Base-by-base conservation (phyloP, 2,113 vertebrate species). In the Podiceps cristatus region DNA sequence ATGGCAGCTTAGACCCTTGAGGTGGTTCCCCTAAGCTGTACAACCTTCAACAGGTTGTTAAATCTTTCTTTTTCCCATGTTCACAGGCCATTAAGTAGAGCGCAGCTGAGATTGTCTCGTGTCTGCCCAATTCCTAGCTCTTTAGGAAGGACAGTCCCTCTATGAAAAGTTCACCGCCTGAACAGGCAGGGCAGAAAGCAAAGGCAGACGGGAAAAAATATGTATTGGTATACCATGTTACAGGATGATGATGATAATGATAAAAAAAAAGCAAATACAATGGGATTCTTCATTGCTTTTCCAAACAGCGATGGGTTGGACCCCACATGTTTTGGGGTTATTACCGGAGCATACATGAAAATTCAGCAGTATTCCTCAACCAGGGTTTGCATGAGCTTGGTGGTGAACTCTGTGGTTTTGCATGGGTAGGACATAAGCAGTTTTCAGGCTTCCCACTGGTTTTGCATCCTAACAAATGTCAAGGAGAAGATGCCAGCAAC, bases 171-270 rank as follows among this genome's bases (percentile, higher is more conserved):
- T 76, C 59, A 82, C 27, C 69, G 9, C 6, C 19, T 31, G 42
- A 69, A 18, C 24, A 68, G 37, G 2, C 16, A 86, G 27, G n/a
- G 23, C 2, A 62, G 45, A 73, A 91, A 49, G 35, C 50, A 89
- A 69, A 42, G 1, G 19, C 23, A 88, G 62, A 27, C 1, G 53
- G 11, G 28, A 17, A 52, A 80, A 76, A 40, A 31, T 22, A 47
- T 1, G 1, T 28, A 3, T 49, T 53, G 11, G 5, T 53, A 71
- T 29, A 5, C 9, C 7, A 7, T 63, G 23, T 28, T 55, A 55
- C 1, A 1, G 12, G 6, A 53, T 16, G 8, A 33, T n/a, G 1
- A 45, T 4, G 6, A 53, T 18, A 7, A 33, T n/a, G 1, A 45
- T 4, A 3, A 35, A 8, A 72, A 72, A 35, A 64, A 33, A 29